Conservation (phyloP, 2,797 vertebrate genomes). For the Melanotaenia maccullochi region DNA sequence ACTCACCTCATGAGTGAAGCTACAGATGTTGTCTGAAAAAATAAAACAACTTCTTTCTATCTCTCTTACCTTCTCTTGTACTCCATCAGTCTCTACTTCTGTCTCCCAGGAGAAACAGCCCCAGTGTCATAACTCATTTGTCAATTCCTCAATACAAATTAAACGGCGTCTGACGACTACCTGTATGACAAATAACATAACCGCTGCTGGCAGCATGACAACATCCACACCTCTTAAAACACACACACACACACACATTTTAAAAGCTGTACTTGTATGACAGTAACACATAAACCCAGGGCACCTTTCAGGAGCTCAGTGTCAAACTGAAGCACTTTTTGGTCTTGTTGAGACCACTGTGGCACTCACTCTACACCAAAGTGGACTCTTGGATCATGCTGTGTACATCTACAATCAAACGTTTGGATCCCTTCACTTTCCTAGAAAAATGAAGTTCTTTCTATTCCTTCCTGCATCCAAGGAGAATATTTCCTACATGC, state of each 20-base stretch:
- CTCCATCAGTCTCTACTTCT: slow-evolving; percentile 67
- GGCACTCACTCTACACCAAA: slow-evolving; percentile 20
- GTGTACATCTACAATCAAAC: slow-evolving; percentile 38
- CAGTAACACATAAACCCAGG: slow-evolving; percentile 25
- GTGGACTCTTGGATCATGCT: slow-evolving; percentile 52
- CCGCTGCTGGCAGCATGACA: slow-evolving; percentile 73
- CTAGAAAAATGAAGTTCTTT: slow-evolving; percentile 43
- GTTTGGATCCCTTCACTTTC: slow-evolving; percentile 25
- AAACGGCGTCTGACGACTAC: slow-evolving; percentile 77
- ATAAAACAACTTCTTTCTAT: slow-evolving; percentile 18
- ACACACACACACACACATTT: slow-evolving; percentile 43
- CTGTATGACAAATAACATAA: slow-evolving; percentile 79
- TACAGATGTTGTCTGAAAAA: slow-evolving; percentile 58
- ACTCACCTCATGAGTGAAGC: slow-evolving; percentile 51
- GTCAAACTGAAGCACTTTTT: slow-evolving; percentile 12
- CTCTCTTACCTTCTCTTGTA: slow-evolving; percentile 57
- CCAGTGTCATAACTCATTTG: slow-evolving; percentile 82
- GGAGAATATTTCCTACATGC: slow-evolving; percentile 74
- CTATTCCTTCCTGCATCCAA: slow-evolving; percentile 48
- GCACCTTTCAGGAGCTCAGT: slow-evolving; percentile 23
- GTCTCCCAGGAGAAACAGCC: slow-evolving; percentile 72
- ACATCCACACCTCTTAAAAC: slow-evolving; percentile 56
- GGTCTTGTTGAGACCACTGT: neutral
- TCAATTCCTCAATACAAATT: slow-evolving; percentile 82
- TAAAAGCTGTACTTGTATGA: slow-evolving; percentile 20